phyloP scores from a whole-genome alignment of 2,113 vertebrate species.

The Siniperca knerii region DNA sequence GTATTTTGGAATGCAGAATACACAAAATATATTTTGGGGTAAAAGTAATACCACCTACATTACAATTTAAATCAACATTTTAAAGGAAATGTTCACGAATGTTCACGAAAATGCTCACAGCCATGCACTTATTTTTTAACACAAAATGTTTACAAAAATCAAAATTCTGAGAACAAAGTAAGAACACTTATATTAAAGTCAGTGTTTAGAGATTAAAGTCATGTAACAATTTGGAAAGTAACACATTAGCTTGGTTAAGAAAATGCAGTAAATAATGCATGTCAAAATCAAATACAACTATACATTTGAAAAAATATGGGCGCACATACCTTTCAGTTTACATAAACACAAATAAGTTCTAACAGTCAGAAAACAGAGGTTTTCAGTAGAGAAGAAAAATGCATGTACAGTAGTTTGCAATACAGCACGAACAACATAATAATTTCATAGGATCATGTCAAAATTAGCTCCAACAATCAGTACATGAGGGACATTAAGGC shows the following conservation, averaged over 20 bases:
- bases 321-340: background rate
- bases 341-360: background rate
- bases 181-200: background rate
- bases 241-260: background rate
- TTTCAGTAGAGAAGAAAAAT: background rate
- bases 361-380: background rate
- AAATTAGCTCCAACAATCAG: slow-evolving; percentile 66
- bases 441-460: slow-evolving; percentile 52
- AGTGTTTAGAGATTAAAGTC: background rate
- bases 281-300: background rate
- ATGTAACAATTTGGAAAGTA: background rate
- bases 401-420: slow-evolving; percentile 10
- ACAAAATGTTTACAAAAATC: background rate
- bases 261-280: background rate
- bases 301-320: background rate
- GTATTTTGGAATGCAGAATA: background rate
- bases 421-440: slow-evolving; percentile 37
- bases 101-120: too few species aligned
- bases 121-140: too few species aligned
- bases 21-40: background rate
- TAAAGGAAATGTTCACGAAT: background rate
- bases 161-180: background rate
- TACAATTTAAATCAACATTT: background rate
- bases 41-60: background rate
- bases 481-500: slow-evolving; percentile 58